Evolutionary conservation across 2,888 invertebrate genomes (phyloP).

Genomic region (Dryadula phaetusa): DNA sequence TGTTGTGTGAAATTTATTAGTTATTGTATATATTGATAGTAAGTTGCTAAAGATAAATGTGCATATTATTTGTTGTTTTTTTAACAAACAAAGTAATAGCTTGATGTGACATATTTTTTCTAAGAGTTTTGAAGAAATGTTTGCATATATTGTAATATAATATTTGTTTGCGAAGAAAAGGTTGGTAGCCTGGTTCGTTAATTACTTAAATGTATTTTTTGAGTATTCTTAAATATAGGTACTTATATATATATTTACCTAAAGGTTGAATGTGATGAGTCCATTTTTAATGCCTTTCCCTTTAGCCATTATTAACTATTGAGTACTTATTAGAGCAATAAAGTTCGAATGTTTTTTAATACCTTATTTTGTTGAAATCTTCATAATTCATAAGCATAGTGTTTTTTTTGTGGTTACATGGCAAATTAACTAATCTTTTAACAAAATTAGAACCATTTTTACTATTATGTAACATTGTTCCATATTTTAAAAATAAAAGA

Average conservation of each 20-base stretch:
- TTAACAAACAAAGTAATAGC: constrained; percentile 6
- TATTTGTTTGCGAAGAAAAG: background rate
- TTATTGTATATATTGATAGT: constrained; percentile 7
- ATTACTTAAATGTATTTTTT: background rate
- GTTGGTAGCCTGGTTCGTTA: too few species aligned
- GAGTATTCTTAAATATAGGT: background rate
- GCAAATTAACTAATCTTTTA: background rate
- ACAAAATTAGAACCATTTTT: background rate
- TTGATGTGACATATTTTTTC: constrained; percentile 4
- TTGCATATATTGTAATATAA: background rate
- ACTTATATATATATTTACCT: background rate
- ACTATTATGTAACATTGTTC: background rate
- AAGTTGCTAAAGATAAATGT: constrained; percentile 9
- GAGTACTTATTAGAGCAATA: too few species aligned
- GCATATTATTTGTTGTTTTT: background rate
- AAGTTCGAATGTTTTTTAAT: too few species aligned
- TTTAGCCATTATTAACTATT: too few species aligned
- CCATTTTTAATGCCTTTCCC: background rate
- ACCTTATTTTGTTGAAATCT: background rate
- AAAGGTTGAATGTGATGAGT: background rate
- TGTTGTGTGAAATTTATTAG: constrained; percentile 20
- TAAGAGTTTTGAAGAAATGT: background rate
- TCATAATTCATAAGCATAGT: background rate
- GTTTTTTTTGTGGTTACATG: background rate
- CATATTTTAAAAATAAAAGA: background rate